Conservation (phyloP, 2,888 invertebrate species). For the Pelosia muscerda region DNA sequence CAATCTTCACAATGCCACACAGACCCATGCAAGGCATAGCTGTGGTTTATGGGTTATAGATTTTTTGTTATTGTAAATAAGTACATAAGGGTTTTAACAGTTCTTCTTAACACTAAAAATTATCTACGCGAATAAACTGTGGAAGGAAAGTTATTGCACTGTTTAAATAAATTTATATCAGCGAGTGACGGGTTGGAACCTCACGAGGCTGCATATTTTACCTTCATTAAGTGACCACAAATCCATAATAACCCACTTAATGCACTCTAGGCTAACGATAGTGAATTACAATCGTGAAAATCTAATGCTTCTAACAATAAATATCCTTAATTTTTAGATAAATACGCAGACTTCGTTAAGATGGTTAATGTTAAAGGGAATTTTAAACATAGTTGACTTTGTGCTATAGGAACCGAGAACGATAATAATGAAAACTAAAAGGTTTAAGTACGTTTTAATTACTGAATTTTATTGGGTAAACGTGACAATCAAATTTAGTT, state of each 20-base stretch:
- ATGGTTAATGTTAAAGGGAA: background rate
- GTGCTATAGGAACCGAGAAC: background rate
- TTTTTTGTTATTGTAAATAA: too few species aligned
- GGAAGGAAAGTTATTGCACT: slow-evolving; percentile 11
- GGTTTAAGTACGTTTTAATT: too few species aligned
- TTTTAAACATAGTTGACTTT: background rate
- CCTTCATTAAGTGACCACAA: background rate
- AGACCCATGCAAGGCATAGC: too few species aligned
- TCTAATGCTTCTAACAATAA: background rate
- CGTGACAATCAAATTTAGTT: too few species aligned
- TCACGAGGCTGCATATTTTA: slow-evolving; percentile 13
- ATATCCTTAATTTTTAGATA: slow-evolving; percentile 17
- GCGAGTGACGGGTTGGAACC: background rate
- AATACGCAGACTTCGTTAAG: slow-evolving; percentile 8
- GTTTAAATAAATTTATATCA: background rate
- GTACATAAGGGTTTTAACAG: too few species aligned
- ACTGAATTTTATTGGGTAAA: too few species aligned
- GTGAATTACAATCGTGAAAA: slow-evolving; percentile 11
- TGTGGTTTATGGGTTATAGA: too few species aligned
- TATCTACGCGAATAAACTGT: too few species aligned
- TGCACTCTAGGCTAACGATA: slow-evolving; percentile 6
- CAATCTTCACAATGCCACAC: too few species aligned
- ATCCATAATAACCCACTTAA: slow-evolving; percentile 17
- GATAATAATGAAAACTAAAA: background rate
- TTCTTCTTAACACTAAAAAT: too few species aligned